Percentiles rank a stretch among this genome's conserved stretches.
Conservation (phyloP, 2,888 invertebrate species). For the Caprella mutica region DNA sequence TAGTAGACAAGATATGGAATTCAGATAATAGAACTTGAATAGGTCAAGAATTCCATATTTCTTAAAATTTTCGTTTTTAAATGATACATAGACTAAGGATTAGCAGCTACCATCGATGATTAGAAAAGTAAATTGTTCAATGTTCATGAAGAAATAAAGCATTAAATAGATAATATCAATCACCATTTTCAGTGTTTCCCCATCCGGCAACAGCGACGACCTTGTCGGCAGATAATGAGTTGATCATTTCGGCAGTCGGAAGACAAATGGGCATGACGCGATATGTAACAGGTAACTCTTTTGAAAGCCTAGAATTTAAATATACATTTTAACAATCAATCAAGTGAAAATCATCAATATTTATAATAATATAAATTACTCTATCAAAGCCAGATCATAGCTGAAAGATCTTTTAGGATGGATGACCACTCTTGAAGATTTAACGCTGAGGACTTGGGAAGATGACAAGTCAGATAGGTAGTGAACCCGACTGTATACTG, state of each 20-base stretch:
- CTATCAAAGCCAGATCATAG: constrained; percentile 8
- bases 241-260: background rate
- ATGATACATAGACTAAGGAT: no score
- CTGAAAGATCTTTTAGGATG: constrained; percentile 2
- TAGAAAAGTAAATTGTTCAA: no score
- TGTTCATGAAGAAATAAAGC: no score
- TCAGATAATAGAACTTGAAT: no score
- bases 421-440: constrained; percentile 1
- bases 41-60: no score
- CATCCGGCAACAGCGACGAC: constrained; percentile 6
- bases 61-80: no score
- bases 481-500: constrained; percentile 7
- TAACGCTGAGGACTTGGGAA: background rate
- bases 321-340: no score
- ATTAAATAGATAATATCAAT: background rate
- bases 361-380: background rate
- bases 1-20: no score
- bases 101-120: no score
- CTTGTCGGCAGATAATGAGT: background rate
- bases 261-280: constrained; percentile 10
- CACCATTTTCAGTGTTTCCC: constrained; percentile 10
- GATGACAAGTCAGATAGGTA: background rate
- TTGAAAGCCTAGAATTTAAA: no score
- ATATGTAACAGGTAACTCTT: no score
- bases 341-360: no score